Percentiles rank a stretch among this genome's conserved stretches.
Conservation (phyloP, 2,888 invertebrate genomes). For the Phorcus lineatus region DNA sequence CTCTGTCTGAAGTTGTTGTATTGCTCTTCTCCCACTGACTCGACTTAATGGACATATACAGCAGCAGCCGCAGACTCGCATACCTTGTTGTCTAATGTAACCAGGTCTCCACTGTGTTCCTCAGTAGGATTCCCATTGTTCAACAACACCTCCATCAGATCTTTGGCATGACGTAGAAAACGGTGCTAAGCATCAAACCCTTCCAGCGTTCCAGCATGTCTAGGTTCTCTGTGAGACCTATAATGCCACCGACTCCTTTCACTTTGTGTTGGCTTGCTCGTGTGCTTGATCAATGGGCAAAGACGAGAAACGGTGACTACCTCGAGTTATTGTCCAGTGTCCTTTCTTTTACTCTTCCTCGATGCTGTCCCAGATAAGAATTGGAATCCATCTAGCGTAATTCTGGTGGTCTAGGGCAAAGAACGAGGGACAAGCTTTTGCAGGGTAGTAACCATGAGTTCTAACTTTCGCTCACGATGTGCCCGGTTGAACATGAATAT, state of each 20-base stretch:
- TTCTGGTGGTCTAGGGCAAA: constrained; percentile 20
- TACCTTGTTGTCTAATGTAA: background rate
- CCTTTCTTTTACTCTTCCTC: constrained; percentile 23
- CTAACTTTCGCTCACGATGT: constrained; percentile 32
- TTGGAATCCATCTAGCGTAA: background rate
- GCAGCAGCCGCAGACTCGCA: background rate
- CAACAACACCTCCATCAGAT: background rate
- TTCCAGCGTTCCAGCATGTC: constrained; percentile 14
- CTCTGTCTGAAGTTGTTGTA: too few relatives aligned
- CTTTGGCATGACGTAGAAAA: background rate
- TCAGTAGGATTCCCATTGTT: background rate
- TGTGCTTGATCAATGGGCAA: constrained; percentile 33
- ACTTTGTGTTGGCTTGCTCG: background rate
- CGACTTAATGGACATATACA: background rate
- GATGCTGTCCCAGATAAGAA: constrained; percentile 18
- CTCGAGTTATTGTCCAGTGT: constrained; percentile 34
- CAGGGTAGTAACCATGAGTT: constrained; percentile 21
- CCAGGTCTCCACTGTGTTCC: background rate
- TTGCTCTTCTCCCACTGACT: background rate
- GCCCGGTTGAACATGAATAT: constrained; percentile 29
- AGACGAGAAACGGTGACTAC: constrained; percentile 16
- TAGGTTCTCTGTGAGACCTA: background rate
- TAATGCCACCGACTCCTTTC: background rate
- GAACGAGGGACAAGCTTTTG: constrained; percentile 7
- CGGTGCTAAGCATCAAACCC: background rate